Base-by-base conservation (phyloP, 2,888 invertebrate species). In the Tinea semifulvella region DNA sequence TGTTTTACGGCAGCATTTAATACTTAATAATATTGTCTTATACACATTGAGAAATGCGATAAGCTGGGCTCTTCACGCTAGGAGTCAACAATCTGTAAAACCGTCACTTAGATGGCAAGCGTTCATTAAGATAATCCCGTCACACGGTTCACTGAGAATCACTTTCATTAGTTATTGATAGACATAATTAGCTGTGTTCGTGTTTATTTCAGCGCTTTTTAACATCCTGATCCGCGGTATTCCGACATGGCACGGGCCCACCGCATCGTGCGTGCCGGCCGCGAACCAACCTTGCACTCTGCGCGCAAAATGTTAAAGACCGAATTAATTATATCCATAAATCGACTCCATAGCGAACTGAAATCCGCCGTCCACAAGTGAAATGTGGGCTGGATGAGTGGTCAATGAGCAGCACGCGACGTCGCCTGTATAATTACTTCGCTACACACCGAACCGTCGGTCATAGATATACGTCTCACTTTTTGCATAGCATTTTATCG, bases 401-500 rank as follows among this genome's bases (percentile, higher is more conserved):
- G 58, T 61, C 59, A 57, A 57, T 60, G 54, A 54, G 50, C 53
- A 50, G 56, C 67, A 69, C 69, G 67, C 74, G 60, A 70, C 64
- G 60, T 58, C 55, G 56, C 56, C 57, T 52, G 42, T 44, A 60
- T 66, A 67, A 69, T 69, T 66, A 64, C 60, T 58, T 55, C 63
- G 61, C 59, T 58, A 54, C 56, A 58, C 60, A 59, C 58, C 56
- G 55, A 57, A 62, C 60, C 65, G 63, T 63, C 58, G 61, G 60
- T 58, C 65, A 65, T 63, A 67, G 65, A 71, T 65, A 68, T 67
- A 66, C 65, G 66, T 66, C 64, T 71, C 60, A 63, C 66, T 80
- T 80, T 80, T 81, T 81, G 62, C 61, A 57, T 60, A 65, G 64
- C 79, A 82, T 82, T 80, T 77, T 77, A 77, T 76, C 59, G 79